A percentile compares a stretch with the other conserved stretches of the same genome.
Evolutionary conservation across 1,140 invertebrate species (phyloP).

Genomic region (Apis laboriosa): DNA sequence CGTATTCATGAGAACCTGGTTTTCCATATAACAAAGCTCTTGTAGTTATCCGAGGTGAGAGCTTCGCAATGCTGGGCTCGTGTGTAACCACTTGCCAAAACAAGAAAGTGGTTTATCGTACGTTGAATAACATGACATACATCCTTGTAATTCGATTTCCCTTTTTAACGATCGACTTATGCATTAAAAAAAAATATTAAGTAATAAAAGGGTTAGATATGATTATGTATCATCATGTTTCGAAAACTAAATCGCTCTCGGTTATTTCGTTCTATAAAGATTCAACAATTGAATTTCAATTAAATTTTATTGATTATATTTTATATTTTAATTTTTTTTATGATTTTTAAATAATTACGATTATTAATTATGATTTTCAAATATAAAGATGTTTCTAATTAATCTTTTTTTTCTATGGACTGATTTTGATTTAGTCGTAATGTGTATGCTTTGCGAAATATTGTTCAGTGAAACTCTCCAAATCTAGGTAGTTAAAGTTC

Average conservation of each 20-base stretch:
- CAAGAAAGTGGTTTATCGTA: conserved; percentile 41
- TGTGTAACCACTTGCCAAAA: conserved; percentile 43
- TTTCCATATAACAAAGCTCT: conserved; percentile 31
- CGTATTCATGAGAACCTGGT: conserved; percentile 12
- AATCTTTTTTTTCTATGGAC: neutral
- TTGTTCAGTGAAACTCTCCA: conserved; percentile 31
- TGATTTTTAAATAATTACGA: too few species aligned
- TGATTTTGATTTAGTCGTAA: neutral
- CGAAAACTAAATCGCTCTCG: too few species aligned
- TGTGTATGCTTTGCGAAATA: conserved; percentile 1
- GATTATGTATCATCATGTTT: neutral
- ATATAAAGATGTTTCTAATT: neutral
- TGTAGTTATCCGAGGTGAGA: conserved; percentile 24
- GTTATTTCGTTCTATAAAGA: too few species aligned
- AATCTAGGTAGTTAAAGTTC: conserved; percentile 14
- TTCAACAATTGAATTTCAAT: too few species aligned
- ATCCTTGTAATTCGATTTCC: conserved; percentile 40
- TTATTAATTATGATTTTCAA: neutral
- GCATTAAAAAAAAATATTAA: too few species aligned
- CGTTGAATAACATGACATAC: conserved; percentile 40
- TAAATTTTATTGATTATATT: too few species aligned
- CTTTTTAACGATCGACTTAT: conserved; percentile 20
- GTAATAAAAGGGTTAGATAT: neutral
- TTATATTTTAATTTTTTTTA: too few species aligned
- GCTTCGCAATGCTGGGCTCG: conserved; percentile 20